Percentiles rank a stretch among this genome's conserved stretches.
These are phyloP conservation scores for Morinoia aosen DNA, from an alignment of 2,888 invertebrate genomes.

Conservation along the genomic window DNA sequence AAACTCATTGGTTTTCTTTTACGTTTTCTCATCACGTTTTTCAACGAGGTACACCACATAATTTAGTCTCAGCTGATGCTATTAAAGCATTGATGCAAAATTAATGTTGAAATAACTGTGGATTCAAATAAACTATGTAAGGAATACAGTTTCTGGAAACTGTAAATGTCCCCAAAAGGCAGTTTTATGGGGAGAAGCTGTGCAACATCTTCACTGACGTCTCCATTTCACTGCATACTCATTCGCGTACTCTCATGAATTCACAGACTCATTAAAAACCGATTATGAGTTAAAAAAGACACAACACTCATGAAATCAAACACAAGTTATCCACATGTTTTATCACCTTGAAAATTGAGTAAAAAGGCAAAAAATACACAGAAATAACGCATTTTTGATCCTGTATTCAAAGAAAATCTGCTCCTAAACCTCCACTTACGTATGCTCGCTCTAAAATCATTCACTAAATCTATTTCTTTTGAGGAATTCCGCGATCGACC, in stretches of 20 bases:
- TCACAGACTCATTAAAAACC: background rate
- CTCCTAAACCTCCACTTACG: background rate
- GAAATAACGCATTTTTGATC: background rate
- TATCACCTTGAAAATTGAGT: background rate
- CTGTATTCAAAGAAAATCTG: background rate
- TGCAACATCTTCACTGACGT: too few species aligned
- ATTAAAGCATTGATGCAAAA: too few species aligned
- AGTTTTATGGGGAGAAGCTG: too few species aligned
- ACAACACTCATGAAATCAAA: background rate
- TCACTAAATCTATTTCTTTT: background rate
- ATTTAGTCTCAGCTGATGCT: too few species aligned
- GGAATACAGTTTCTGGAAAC: too few species aligned
- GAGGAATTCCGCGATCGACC: background rate
- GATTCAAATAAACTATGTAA: too few species aligned
- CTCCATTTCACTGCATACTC: too few species aligned
- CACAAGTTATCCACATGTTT: background rate
- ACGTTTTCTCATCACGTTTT: too few species aligned
- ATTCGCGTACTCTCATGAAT: background rate
- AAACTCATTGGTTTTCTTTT: too few species aligned
- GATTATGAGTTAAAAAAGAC: background rate
- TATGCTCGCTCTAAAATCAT: background rate
- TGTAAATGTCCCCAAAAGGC: too few species aligned
- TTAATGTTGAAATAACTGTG: too few species aligned
- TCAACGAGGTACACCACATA: too few species aligned
- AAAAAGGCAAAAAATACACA: background rate